Percentiles rank a stretch among this genome's conserved stretches.
These are phyloP conservation scores for Drosophila parvula DNA, from an alignment of 1,140 invertebrate species.

Conservation along the genomic window DNA sequence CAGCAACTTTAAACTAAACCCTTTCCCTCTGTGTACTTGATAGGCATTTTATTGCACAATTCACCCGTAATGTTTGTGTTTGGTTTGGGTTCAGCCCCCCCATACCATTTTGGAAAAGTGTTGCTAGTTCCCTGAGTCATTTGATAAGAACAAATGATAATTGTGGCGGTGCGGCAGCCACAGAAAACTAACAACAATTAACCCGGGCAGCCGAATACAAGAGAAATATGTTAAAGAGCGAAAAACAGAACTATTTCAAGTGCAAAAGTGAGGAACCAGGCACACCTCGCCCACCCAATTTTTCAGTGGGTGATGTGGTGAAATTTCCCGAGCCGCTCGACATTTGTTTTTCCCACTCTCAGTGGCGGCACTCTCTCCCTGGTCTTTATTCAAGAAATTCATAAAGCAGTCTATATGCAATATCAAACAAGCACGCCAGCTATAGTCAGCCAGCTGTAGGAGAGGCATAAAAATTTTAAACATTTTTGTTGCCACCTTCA, in stretches of 20 bases:
- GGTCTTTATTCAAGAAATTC: constrained; percentile 48
- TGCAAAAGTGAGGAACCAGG: constrained; percentile 56
- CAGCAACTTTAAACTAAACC: neutral
- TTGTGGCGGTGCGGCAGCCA: constrained; percentile 26
- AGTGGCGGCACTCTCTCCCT: constrained; percentile 18
- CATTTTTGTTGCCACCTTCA: constrained; percentile 57
- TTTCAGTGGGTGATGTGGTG: constrained; percentile 30
- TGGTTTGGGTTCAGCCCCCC: constrained; percentile 13
- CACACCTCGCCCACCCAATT: constrained; percentile 42
- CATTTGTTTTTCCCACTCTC: constrained; percentile 22
- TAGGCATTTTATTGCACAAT: constrained; percentile 63
- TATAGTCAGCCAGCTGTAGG: constrained; percentile 3
- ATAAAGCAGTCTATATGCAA: constrained; percentile 25
- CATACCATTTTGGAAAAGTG: constrained; percentile 1
- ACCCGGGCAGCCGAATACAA: neutral
- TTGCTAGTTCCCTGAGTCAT: constrained; percentile 54
- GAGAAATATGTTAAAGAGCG: constrained; percentile 7
- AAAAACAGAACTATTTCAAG: constrained; percentile 65
- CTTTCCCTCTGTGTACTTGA: constrained; percentile 15
- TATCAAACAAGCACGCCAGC: constrained; percentile 25
- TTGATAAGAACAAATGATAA: constrained; percentile 69
- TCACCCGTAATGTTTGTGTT: constrained; percentile 46
- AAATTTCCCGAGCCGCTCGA: constrained; percentile 56
- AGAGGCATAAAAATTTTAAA: constrained; percentile 39
- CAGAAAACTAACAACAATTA: constrained; percentile 34